These are phyloP conservation scores for Sinella curviseta DNA, from an alignment of 1,140 invertebrate genomes.

Conservation along the genomic window DNA sequence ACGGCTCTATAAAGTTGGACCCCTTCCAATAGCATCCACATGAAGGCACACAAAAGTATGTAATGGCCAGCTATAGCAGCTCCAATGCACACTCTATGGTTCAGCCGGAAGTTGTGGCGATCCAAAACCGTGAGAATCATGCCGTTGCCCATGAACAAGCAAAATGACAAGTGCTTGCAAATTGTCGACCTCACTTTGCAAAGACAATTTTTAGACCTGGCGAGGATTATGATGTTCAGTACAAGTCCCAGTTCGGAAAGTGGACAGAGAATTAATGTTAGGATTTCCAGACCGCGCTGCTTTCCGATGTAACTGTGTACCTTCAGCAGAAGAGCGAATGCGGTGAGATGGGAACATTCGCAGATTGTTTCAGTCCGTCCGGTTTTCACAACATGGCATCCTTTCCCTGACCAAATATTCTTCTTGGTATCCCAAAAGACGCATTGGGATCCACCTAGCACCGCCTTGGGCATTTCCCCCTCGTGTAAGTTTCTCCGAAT, in stretches of 20 bases:
- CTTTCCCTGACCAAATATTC: constrained; percentile 52
- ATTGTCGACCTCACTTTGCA: constrained; percentile 58
- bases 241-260: constrained; percentile 63
- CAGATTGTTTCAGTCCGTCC: constrained; percentile 61
- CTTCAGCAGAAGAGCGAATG: constrained; percentile 63
- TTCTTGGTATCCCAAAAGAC: constrained; percentile 38
- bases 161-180: constrained; percentile 61
- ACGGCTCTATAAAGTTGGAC: constrained; percentile 58
- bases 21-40: constrained; percentile 62
- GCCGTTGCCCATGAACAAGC: constrained; percentile 61
- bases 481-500: constrained; percentile 33
- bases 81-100: constrained; percentile 56
- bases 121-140: constrained; percentile 62
- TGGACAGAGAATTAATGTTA: constrained; percentile 61
- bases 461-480: constrained; percentile 44
- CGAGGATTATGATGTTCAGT: constrained; percentile 60
- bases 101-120: constrained; percentile 54
- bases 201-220: not conserved
- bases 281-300: constrained; percentile 56
- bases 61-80: constrained; percentile 63
- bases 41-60: constrained; percentile 63
- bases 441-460: constrained; percentile 38
- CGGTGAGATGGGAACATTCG: constrained; percentile 64
- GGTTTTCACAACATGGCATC: constrained; percentile 57
- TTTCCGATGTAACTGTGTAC: constrained; percentile 50